Conservation (phyloP, 1,140 invertebrate genomes). For the Trichonephila inaurata region DNA sequence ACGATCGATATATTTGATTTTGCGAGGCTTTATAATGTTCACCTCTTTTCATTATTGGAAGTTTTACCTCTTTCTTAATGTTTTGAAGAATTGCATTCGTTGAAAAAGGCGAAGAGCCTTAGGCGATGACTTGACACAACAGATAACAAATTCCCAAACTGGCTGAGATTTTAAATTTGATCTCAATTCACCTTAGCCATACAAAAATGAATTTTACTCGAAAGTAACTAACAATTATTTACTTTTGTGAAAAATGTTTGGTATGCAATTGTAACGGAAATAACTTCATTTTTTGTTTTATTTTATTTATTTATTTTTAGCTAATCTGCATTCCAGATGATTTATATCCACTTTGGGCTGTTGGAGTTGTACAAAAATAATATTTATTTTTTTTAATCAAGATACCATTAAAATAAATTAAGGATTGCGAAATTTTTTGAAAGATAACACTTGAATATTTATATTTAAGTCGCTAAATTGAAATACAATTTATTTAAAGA, state of each 20-base stretch:
- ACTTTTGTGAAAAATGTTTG: neutral
- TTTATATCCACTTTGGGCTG: neutral
- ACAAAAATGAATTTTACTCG: neutral
- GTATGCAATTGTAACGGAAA: too few relatives aligned
- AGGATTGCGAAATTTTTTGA: too few relatives aligned
- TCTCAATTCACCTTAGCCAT: neutral
- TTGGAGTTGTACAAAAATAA: neutral
- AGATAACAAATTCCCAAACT: constrained; percentile 14
- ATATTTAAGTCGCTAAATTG: too few relatives aligned
- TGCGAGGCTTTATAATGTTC: constrained; percentile 7
- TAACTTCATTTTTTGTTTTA: neutral
- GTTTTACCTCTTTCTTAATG: constrained; percentile 29
- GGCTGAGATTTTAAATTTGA: constrained; percentile 9
- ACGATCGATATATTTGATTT: constrained; percentile 54
- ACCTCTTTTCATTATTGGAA: constrained; percentile 12
- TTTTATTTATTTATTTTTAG: neutral
- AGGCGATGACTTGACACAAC: neutral
- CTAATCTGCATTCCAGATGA: neutral
- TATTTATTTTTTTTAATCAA: too few relatives aligned
- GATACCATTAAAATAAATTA: too few relatives aligned
- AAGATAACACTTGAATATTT: too few relatives aligned
- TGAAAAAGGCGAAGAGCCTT: neutral
- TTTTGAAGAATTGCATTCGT: neutral
- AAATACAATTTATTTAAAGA: too few relatives aligned
- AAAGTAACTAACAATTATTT: constrained; percentile 1